These are phyloP conservation scores for Ciconia nigra DNA, from an alignment of 2,797 vertebrate species.

Conservation along the genomic window DNA sequence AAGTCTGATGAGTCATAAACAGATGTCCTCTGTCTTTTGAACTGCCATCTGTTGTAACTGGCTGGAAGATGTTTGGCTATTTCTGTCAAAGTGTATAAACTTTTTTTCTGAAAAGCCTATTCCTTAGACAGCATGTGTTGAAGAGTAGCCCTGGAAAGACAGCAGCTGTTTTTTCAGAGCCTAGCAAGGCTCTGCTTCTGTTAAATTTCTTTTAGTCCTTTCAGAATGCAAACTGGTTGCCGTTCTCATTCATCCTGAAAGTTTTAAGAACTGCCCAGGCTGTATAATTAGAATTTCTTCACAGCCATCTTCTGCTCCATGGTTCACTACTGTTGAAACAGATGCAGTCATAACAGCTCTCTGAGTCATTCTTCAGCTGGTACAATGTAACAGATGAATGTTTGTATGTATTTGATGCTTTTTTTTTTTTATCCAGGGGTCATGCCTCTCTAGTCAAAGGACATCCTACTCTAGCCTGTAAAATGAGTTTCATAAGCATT, in stretches of 20 bases:
- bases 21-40: conserved; percentile 48
- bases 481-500: background rate
- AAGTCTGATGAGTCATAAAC: conserved; percentile 11
- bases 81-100: conserved; percentile 22
- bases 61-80: conserved; percentile 20
- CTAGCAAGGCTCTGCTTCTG: background rate
- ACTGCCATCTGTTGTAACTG: conserved; percentile 38
- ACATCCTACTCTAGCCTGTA: background rate
- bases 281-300: background rate
- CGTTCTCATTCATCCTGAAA: background rate
- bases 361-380: background rate
- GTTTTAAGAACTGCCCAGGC: background rate
- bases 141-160: background rate
- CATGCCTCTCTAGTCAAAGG: background rate
- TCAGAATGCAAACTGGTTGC: background rate
- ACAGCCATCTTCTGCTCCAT: background rate
- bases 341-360: background rate
- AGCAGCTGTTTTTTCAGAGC: background rate
- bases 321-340: background rate
- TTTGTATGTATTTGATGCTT: background rate
- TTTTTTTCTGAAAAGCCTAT: background rate
- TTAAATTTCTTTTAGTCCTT: background rate
- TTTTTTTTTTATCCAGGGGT: background rate
- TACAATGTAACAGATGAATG: background rate
- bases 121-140: background rate